phyloP scores from a whole-genome alignment of 2,797 vertebrate species.

The Myripristis jacobus region DNA sequence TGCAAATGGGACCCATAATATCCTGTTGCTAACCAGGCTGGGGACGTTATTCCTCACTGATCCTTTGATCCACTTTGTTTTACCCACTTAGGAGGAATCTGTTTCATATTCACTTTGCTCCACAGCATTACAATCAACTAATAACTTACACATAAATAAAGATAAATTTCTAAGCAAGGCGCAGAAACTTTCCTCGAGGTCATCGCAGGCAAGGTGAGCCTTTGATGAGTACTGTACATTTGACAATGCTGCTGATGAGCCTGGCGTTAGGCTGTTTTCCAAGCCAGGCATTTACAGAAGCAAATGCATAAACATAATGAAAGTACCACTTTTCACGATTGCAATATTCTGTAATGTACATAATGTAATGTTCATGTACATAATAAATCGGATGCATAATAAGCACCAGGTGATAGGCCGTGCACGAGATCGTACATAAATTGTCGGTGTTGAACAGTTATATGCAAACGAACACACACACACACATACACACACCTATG shows the following conservation, averaged over 20 bases:
- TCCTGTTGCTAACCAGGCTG: no score
- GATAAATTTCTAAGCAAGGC: no score
- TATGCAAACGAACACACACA: neutral
- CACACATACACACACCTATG: neutral
- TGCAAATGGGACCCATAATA: no score
- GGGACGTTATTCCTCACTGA: no score
- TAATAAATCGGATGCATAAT: conserved; percentile 54
- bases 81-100: no score
- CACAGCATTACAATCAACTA: no score
- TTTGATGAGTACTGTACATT: conserved; percentile 25
- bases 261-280: neutral
- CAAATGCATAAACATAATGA: no score
- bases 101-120: no score
- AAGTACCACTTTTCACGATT: no score
- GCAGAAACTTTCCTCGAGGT: neutral
- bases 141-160: no score
- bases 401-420: conserved; percentile 32
- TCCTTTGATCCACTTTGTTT: no score
- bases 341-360: no score
- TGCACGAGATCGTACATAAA: conserved; percentile 45
- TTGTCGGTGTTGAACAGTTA: conserved; percentile 14
- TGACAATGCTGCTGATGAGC: conserved; percentile 26
- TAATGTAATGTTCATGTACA: conserved; percentile 20
- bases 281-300: neutral
- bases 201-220: neutral